Base-by-base conservation (phyloP, 2,113 vertebrate species). In the Engraulis encrasicolus region DNA sequence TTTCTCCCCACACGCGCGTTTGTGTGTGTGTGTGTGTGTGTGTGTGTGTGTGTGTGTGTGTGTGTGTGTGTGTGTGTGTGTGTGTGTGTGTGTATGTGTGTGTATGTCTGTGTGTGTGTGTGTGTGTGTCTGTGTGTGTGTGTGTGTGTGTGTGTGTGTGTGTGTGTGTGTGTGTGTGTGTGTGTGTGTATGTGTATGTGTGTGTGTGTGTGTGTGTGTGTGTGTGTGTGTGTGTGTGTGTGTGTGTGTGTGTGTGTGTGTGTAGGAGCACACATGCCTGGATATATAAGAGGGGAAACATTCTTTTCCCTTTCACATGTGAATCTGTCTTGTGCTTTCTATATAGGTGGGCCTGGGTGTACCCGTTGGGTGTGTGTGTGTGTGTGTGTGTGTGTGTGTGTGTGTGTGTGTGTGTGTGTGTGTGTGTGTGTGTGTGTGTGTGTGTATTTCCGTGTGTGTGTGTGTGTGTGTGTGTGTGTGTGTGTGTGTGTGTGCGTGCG, bases 61-160 rank as follows among this genome's bases (percentile, higher is more conserved):
- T 54, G 11, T 52, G 50, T 54, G 19, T 54, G 50, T 20, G 50
- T 12, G 50, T 54, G 50, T 4, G 79, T 86, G 23, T 66, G 23
- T 66, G 23, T 31, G 58, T 66, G 58, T 12, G 23, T 14, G 23
- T 31, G 58, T 66, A 27, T 31, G 23, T 31, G 58, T 31, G 81
- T 83, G 40, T 82, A 54, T n/a, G 78, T 87, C 78, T 54, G 17
- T 54, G 50, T 54, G 18, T 54, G 50, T 20, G 50, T 18, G 50
- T 52, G 50, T 52, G 50, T 18, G 50, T 52, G 50, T 52, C 1
- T 52, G 50, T 52, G 50, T 23, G n/a, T 7, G n/a, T 7, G n/a
- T 61, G 54, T 23, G n/a, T 7, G 2, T 61, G n/a, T 6, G 20
- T 23, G 19, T 61, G 54, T 5, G 19, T 7, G 58, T 27, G 58